Percentiles rank a stretch among this genome's conserved stretches.
Conservation (phyloP, 2,113 vertebrate species). For the Malurus melanocephalus region DNA sequence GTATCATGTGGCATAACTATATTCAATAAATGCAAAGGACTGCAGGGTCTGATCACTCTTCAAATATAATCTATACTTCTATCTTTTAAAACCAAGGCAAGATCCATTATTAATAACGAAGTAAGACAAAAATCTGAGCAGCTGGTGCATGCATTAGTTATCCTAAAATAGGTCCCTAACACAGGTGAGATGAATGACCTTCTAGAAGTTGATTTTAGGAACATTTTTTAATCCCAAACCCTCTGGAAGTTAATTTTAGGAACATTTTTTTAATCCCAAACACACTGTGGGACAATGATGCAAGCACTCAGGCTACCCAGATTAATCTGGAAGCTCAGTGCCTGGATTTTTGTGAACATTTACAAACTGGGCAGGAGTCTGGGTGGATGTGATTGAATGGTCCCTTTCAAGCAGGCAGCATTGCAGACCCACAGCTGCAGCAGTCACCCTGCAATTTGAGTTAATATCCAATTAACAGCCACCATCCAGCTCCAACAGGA, state of each 20-base stretch:
- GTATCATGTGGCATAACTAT: neutral
- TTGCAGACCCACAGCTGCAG: slow-evolving; percentile 50
- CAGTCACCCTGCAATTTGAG: neutral
- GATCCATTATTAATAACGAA: neutral
- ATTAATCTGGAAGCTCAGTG: neutral
- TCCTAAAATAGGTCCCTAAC: neutral
- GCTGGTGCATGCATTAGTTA: neutral
- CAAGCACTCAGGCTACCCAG: neutral
- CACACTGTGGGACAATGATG: neutral
- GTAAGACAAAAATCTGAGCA: neutral
- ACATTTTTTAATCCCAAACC: neutral
- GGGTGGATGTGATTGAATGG: slow-evolving; percentile 17
- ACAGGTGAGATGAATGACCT: neutral
- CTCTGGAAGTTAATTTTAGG: neutral
- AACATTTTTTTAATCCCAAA: neutral
- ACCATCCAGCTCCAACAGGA: slow-evolving; percentile 11
- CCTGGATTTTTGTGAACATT: neutral
- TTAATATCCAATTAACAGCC: slow-evolving; percentile 27
- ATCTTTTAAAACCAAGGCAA: neutral
- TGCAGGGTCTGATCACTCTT: neutral
- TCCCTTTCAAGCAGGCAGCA: neutral
- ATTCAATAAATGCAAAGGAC: slow-evolving; percentile 10
- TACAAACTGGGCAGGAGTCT: slow-evolving; percentile 1
- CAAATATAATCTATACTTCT: neutral
- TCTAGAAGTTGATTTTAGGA: neutral